phyloP scores from a whole-genome alignment of 1,140 invertebrate genomes.

The Drosophila pachea region DNA sequence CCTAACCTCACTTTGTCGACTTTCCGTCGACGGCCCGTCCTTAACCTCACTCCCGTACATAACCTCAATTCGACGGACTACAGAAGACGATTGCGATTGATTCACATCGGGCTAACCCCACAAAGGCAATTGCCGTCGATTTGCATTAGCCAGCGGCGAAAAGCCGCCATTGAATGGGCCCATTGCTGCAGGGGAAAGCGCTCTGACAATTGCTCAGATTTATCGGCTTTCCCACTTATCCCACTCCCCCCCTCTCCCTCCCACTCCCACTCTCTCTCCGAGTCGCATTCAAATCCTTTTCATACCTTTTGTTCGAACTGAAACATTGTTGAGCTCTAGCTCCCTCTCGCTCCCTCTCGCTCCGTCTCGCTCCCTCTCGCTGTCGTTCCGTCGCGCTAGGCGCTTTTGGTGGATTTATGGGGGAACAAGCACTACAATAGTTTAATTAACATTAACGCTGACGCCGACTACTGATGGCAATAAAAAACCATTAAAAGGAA shows the following conservation, averaged over 20 bases:
- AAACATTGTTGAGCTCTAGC: slow-evolving; percentile 33
- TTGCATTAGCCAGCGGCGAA: too few relatives aligned
- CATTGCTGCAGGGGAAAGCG: too few relatives aligned
- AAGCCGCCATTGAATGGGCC: too few relatives aligned
- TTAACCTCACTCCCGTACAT: too few relatives aligned
- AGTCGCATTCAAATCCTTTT: neutral
- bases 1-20: too few relatives aligned
- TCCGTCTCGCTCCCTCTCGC: slow-evolving; percentile 2
- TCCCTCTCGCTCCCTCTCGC: slow-evolving; percentile 7
- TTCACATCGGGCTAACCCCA: too few relatives aligned
- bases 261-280: too few relatives aligned
- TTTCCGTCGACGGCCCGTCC: too few relatives aligned
- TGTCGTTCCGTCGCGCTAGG: neutral
- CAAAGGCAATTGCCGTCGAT: too few relatives aligned
- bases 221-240: neutral
- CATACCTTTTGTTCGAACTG: slow-evolving; percentile 2
- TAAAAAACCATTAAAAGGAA: slow-evolving; percentile 77
- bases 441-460: slow-evolving; percentile 77
- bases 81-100: too few relatives aligned
- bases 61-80: too few relatives aligned
- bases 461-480: slow-evolving; percentile 72
- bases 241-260: too few relatives aligned
- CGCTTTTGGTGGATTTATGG: neutral
- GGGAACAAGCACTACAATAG: slow-evolving; percentile 64
- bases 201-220: neutral